Evolutionary conservation across 2,888 invertebrate species (phyloP).

Genomic region (Anorthoa munda): DNA sequence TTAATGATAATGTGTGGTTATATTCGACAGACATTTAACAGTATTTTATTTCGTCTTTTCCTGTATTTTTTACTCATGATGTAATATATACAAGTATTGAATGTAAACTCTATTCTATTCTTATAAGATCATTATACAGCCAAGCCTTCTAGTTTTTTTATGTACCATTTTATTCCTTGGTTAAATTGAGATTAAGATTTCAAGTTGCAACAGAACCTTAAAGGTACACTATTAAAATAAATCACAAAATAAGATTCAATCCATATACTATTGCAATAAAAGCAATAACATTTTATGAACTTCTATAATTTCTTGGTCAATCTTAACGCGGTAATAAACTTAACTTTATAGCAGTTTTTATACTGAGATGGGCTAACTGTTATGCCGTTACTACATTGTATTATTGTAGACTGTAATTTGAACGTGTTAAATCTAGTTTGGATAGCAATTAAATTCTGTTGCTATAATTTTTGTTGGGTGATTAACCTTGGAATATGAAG

Average conservation of each 20-base stretch:
- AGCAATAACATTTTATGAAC: constrained; percentile 25
- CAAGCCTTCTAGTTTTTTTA: too few relatives aligned
- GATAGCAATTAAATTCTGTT: constrained; percentile 36
- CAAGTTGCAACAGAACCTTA: neutral
- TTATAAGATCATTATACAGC: too few relatives aligned
- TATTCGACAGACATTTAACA: too few relatives aligned
- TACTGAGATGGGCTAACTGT: constrained; percentile 4
- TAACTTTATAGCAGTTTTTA: constrained; percentile 38
- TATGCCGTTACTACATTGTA: constrained; percentile 17
- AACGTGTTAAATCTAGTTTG: constrained; percentile 37
- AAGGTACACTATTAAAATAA: neutral
- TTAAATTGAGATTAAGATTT: too few relatives aligned
- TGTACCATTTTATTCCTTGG: too few relatives aligned
- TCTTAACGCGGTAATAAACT: constrained; percentile 31
- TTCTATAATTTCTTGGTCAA: constrained; percentile 24
- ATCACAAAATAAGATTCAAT: neutral
- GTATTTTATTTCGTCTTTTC: too few relatives aligned
- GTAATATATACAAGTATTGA: too few relatives aligned
- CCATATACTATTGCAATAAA: constrained; percentile 20
- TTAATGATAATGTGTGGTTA: too few relatives aligned
- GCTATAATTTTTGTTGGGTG: constrained; percentile 15
- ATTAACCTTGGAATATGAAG: constrained; percentile 39
- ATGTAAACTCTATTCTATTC: too few relatives aligned
- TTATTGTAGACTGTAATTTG: constrained; percentile 33
- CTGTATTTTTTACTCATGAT: too few relatives aligned